Conservation (phyloP, 2,113 vertebrate genomes). For the Thomomys bottae region DNA sequence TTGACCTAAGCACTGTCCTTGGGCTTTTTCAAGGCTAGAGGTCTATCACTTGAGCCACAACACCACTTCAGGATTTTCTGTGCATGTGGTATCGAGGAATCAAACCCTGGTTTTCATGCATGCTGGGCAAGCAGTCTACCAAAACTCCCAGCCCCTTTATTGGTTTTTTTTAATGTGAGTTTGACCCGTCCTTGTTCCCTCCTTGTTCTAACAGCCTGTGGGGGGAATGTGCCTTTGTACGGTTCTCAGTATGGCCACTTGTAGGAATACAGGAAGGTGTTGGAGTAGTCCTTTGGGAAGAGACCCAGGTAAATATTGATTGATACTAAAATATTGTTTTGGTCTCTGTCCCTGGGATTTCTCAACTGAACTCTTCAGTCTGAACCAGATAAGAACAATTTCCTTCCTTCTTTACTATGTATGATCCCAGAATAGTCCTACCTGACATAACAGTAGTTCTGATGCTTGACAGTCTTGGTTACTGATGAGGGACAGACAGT, state of each 20-base stretch:
- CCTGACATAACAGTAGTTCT: not conserved
- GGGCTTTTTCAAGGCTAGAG: too few species aligned
- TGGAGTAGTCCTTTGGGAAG: not conserved
- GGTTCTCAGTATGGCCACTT: not conserved
- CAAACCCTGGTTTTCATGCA: too few species aligned
- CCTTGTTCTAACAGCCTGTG: not conserved
- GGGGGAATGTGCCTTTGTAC: not conserved
- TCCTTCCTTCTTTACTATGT: slow-evolving; percentile 9
- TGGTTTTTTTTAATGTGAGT: not conserved
- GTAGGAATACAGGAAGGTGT: slow-evolving; percentile 3
- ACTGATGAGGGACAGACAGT: not conserved
- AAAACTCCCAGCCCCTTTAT: too few species aligned
- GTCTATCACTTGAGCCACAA: too few species aligned
- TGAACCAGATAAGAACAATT: not conserved
- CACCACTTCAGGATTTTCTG: too few species aligned
- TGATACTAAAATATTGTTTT: not conserved
- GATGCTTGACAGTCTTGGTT: not conserved
- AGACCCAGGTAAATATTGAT: not conserved
- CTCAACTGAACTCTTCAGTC: slow-evolving; percentile 34
- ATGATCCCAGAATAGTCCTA: not conserved
- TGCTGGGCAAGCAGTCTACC: too few species aligned
- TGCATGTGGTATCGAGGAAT: too few species aligned
- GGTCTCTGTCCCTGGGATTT: slow-evolving; percentile 37
- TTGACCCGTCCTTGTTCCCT: slow-evolving; percentile 30
- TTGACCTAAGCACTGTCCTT: too few species aligned